Evolutionary conservation across 2,888 invertebrate genomes (phyloP).

Genomic region (Biston betularia): DNA sequence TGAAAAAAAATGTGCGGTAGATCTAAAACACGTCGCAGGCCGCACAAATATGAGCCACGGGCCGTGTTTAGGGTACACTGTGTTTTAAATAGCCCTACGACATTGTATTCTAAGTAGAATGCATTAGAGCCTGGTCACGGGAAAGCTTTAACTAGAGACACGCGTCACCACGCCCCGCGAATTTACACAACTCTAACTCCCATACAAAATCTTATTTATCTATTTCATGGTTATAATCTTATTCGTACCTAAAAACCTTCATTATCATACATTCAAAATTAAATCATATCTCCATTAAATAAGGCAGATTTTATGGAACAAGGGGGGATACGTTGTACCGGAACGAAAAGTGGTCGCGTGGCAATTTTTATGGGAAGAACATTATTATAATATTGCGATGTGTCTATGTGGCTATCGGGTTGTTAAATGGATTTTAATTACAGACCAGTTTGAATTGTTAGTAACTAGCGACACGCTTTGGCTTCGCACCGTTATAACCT

Average conservation of each 20-base stretch:
- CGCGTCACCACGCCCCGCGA: slow-evolving; percentile 76
- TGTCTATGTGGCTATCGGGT: slow-evolving; percentile 50
- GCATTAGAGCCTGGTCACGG: slow-evolving; percentile 63
- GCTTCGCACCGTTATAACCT: too few species aligned
- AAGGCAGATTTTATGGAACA: slow-evolving; percentile 20
- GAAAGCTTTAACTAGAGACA: slow-evolving; percentile 74
- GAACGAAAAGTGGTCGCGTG: slow-evolving; percentile 75
- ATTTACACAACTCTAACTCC: slow-evolving; percentile 57
- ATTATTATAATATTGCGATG: slow-evolving; percentile 49
- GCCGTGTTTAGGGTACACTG: too few species aligned
- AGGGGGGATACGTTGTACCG: slow-evolving; percentile 45
- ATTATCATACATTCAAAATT: background rate
- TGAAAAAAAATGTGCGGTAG: too few species aligned
- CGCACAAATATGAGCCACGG: too few species aligned
- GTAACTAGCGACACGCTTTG: too few species aligned
- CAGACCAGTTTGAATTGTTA: background rate
- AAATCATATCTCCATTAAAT: background rate
- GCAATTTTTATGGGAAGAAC: slow-evolving; percentile 77
- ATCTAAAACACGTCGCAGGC: too few species aligned
- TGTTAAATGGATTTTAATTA: slow-evolving; percentile 50
- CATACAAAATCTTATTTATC: slow-evolving; percentile 52
- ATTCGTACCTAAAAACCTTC: slow-evolving; percentile 38
- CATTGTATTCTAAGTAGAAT: too few species aligned
- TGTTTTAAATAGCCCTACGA: too few species aligned
- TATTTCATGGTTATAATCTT: slow-evolving; percentile 49